Evolutionary conservation across 2,888 invertebrate species (phyloP).

Genomic region (Aphidoletes aphidimyza): DNA sequence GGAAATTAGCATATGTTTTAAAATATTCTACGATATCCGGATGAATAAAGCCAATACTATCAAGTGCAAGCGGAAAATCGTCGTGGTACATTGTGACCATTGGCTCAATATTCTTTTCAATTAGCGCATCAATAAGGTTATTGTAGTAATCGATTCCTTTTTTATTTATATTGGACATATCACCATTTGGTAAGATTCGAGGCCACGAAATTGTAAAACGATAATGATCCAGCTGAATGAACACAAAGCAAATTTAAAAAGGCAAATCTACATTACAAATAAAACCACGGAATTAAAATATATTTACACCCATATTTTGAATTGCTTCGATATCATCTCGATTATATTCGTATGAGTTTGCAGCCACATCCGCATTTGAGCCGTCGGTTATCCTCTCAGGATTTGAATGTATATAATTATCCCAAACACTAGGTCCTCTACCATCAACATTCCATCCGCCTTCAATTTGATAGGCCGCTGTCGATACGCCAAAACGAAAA

Average conservation of each 20-base stretch:
- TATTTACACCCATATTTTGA: background rate
- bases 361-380: conserved; percentile 17
- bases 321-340: conserved; percentile 9
- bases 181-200: conserved; percentile 69
- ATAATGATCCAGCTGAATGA: conserved; percentile 63
- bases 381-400: background rate
- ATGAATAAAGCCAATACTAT: no score
- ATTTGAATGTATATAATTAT: background rate
- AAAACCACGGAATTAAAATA: no score
- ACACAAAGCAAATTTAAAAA: background rate
- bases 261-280: no score
- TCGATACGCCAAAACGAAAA: background rate
- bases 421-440: conserved; percentile 53
- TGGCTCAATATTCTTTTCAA: no score
- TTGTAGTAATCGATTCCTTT: conserved; percentile 75
- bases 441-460: conserved; percentile 52
- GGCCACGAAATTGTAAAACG: conserved; percentile 72
- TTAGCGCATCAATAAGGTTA: no score
- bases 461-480: conserved; percentile 50
- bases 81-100: no score
- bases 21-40: no score
- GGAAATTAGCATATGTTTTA: no score
- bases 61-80: no score
- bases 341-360: conserved; percentile 53
- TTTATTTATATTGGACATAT: conserved; percentile 61